Percentiles rank a stretch among this genome's conserved stretches.
Evolutionary conservation across 2,113 vertebrate species (phyloP).

Genomic region (Lepus americanus): DNA sequence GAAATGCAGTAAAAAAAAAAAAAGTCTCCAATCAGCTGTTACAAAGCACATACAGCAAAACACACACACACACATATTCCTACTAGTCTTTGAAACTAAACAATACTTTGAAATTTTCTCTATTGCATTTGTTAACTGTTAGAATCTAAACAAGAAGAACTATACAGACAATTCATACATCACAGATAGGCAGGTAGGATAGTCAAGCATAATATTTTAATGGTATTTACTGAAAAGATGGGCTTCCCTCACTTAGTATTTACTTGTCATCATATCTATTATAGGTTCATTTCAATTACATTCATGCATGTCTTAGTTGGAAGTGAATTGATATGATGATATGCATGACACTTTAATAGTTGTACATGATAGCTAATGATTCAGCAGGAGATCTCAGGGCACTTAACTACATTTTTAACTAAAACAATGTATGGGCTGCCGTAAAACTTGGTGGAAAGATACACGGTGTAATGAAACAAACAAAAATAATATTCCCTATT

Average conservation of each 20-base stretch:
- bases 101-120: conserved; percentile 16
- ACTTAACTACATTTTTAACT: not conserved
- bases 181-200: conserved; percentile 77
- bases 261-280: conserved; percentile 5
- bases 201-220: conserved; percentile 68
- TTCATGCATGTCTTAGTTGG: not conserved
- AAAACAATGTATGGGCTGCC: not conserved
- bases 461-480: not conserved
- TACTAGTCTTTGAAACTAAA: conserved; percentile 26
- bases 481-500: not conserved
- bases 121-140: conserved; percentile 77
- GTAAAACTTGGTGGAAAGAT: not conserved
- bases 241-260: conserved; percentile 8
- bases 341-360: conserved; percentile 28
- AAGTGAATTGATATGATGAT: not conserved
- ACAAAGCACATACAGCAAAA: conserved; percentile 68
- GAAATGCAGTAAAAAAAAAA: conserved; percentile 44
- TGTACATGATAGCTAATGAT: conserved; percentile 23
- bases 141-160: conserved; percentile 70
- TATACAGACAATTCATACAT: conserved; percentile 70
- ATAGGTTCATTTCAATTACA: not conserved
- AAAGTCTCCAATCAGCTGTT: conserved; percentile 79
- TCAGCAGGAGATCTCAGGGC: not conserved
- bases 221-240: conserved; percentile 73
- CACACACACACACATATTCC: not conserved